Evolutionary conservation across 2,888 invertebrate genomes (phyloP), one percentile per base, ranked within the genome.

Genomic region (Falcaria lacertinaria): DNA sequence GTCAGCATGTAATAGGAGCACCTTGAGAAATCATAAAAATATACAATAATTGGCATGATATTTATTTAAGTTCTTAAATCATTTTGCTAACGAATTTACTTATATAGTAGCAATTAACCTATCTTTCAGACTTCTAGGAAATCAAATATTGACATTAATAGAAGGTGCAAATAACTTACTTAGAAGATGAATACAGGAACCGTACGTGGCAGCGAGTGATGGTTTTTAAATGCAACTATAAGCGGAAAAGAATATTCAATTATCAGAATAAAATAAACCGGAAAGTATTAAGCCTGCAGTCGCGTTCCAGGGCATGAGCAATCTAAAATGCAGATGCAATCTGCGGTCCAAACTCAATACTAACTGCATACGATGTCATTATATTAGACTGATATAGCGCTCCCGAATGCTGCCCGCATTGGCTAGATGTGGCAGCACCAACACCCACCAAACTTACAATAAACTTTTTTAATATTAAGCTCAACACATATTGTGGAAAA

Each of bases 271-370:
- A 53, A 60, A 52, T 50, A 56, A 45, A 40, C 45, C 42, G 37
- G 32, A 28, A 40, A 48, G 47, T 57, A 50, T 35, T 64, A 64
- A 67, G 60, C 64, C 51, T 44, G 41, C 40, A 47, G 33, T 47
- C 43, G n/a, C 45, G 11, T 47, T 33, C 43, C 33, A 42, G 42
- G 48, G 58, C 68, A 67, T 61, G 46, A 38, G 48, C 62, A 68
- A 69, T 68, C 57, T 69, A 61, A 69, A 69, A 64, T 69, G 64
- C 64, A 68, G 66, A 69, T 66, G 57, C 60, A 60, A 64, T 69
- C 59, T 57, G 45, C 39, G 44, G 44, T 25, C 37, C 22, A 37
- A 37, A 50, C 52, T 54, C 48, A 50, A 49, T 54, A 47, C 44
- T 33, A 45, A 46, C 52, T 45, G 48, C 45, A 54, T 36, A 34